Conservation (phyloP, 1,140 invertebrate genomes). For the Nephotettix cincticeps region DNA sequence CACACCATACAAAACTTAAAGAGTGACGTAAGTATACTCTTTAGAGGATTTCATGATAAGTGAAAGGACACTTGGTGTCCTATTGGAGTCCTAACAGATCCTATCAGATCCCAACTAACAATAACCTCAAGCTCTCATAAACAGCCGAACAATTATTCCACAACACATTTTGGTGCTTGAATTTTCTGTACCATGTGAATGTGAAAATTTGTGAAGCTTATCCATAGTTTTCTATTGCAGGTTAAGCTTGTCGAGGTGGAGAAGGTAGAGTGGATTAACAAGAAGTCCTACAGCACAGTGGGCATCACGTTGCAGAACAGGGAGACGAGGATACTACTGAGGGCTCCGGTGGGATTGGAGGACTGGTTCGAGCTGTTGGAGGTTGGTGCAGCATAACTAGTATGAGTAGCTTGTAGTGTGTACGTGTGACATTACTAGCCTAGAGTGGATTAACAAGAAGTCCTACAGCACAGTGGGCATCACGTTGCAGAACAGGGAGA, state of each 20-base stretch:
- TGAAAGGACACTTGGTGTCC: too few species aligned
- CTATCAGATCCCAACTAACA: too few species aligned
- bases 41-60: too few species aligned
- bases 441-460: constrained; percentile 63
- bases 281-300: constrained; percentile 58
- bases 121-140: too few species aligned
- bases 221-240: constrained; percentile 42
- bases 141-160: neutral
- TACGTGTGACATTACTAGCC: too few species aligned
- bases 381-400: too few species aligned
- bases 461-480: constrained; percentile 58
- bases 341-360: constrained; percentile 64
- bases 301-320: constrained; percentile 42
- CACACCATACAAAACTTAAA: too few species aligned
- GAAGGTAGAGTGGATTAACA: constrained; percentile 62
- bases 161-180: neutral
- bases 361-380: too few species aligned
- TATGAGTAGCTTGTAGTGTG: too few species aligned
- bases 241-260: constrained; percentile 65
- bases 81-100: too few species aligned
- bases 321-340: constrained; percentile 43
- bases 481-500: constrained; percentile 9
- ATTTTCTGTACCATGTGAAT: neutral
- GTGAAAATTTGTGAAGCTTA: neutral
- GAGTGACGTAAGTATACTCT: too few species aligned